Evolutionary conservation across 1,140 invertebrate genomes (phyloP).

Genomic region (Chymomyza costata): DNA sequence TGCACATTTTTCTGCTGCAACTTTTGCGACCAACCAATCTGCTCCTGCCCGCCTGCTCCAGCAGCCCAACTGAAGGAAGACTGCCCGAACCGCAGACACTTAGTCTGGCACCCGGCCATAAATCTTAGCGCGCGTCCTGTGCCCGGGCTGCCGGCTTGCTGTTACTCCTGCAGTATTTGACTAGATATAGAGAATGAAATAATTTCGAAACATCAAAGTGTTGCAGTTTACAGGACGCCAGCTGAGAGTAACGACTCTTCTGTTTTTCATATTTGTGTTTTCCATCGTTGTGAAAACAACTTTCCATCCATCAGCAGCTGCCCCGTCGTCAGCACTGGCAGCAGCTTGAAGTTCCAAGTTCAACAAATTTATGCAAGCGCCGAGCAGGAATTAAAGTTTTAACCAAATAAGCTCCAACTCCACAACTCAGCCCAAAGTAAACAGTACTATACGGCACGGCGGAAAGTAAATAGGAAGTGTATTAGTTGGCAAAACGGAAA

Average conservation of each 20-base stretch:
- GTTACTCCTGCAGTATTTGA: conserved; percentile 13
- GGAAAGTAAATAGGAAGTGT: conserved; percentile 58
- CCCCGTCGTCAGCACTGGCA: conserved; percentile 23
- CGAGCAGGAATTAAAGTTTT: not conserved
- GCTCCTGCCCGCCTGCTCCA: conserved; percentile 32
- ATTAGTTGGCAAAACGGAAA: conserved; percentile 62
- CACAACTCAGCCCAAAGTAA: too few species aligned
- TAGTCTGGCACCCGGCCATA: conserved; percentile 65
- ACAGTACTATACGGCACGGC: not conserved
- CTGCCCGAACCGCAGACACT: conserved; percentile 69
- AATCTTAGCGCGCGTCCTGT: conserved; percentile 41
- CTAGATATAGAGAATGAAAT: conserved; percentile 59
- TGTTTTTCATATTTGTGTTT: conserved; percentile 26
- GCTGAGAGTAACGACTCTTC: conserved; percentile 61
- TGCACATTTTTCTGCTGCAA: conserved; percentile 1
- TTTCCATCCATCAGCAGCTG: conserved; percentile 3
- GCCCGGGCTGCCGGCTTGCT: conserved; percentile 16
- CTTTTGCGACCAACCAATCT: not conserved
- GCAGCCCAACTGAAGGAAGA: conserved; percentile 8
- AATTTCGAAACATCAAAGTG: conserved; percentile 69
- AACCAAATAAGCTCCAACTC: too few species aligned
- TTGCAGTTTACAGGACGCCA: conserved; percentile 52
- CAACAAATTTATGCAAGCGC: not conserved
- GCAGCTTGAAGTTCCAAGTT: not conserved
- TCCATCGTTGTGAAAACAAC: conserved; percentile 16